Base-by-base conservation (phyloP, 2,113 vertebrate genomes). In the Eclectus roratus region DNA sequence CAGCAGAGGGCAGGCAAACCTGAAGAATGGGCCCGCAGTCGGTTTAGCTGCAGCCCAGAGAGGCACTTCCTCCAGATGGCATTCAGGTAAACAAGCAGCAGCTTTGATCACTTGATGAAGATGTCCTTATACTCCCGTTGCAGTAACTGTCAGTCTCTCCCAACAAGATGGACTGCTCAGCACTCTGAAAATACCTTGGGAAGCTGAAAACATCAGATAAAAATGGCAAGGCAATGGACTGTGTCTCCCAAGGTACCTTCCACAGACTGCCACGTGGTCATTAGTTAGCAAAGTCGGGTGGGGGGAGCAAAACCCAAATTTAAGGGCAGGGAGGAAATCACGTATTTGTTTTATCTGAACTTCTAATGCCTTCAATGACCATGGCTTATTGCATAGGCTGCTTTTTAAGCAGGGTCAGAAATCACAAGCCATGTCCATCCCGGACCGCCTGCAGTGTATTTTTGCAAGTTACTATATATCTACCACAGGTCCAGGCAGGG, bases 1-100 rank as follows among this genome's bases (percentile, higher is more conserved):
- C 95, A 97, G 96, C 71, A 97, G 97, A 94, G 93, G 95, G 93
- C 96, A 93, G 88, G 82, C 85, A 71, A 91, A 61, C 20, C 92
- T 68, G 53, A 50, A 61, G 80, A 94, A 95, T 68, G 70, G 68
- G 58, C 46, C 24, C 31, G 55, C 69, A 63, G 53, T 0, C 55
- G 46, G 50, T 28, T 63, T 15, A 19, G 27, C 25, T 17, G 13
- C 35, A 49, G 43, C 37, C 66, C 35, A 28, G 16, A 24, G 41
- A 83, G 39, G 35, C 44, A 27, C 35, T 46, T 87, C 74, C 80
- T 91, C 41, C 27, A 61, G 72, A 27, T 15, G 78, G 66, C 90
- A 29, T 88, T 64, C 84, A 12, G 72, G 66, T 61, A 80, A 91
- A 76, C 11, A 56, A 64, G 81, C 2, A 74, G 35, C 69, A 81